A percentile compares a stretch with the other conserved stretches of the same genome.
Evolutionary conservation across 2,888 invertebrate genomes (phyloP).

Genomic region (Eustalomyia histrio): DNA sequence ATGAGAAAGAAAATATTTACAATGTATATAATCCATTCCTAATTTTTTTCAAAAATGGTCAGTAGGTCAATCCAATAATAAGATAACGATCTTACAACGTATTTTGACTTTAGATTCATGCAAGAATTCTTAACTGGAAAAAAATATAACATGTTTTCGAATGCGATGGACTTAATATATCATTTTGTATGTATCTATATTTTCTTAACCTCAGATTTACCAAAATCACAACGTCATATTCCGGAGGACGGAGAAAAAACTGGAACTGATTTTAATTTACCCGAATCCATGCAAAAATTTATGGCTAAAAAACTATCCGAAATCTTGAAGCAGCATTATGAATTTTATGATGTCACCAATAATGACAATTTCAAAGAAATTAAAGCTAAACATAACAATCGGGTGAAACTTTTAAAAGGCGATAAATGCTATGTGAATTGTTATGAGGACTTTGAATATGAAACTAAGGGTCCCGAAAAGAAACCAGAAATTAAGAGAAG

Average conservation of each 20-base stretch:
- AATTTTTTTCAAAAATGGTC: too few species aligned
- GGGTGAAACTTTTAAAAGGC: slow-evolving; percentile 69
- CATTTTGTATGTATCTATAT: too few species aligned
- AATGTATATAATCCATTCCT: too few species aligned
- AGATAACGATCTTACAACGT: too few species aligned
- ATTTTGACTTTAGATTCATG: too few species aligned
- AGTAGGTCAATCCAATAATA: too few species aligned
- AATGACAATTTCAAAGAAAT: background rate
- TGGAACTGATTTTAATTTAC: slow-evolving; percentile 70
- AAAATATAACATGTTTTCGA: too few species aligned
- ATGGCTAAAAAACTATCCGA: slow-evolving; percentile 70
- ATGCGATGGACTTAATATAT: too few species aligned
- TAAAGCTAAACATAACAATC: slow-evolving; percentile 52
- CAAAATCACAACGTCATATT: slow-evolving; percentile 70
- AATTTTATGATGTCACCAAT: slow-evolving; percentile 63
- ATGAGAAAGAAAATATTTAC: too few species aligned
- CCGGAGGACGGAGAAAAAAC: slow-evolving; percentile 56
- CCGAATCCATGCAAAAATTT: slow-evolving; percentile 70
- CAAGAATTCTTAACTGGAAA: too few species aligned
- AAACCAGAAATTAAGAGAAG: slow-evolving; percentile 71
- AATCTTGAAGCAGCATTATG: slow-evolving; percentile 69
- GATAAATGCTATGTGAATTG: slow-evolving; percentile 70
- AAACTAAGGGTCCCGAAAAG: slow-evolving; percentile 64
- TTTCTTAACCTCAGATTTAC: slow-evolving; percentile 28
- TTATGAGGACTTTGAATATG: slow-evolving; percentile 71